A percentile compares a stretch with the other conserved stretches of the same genome.
Conservation (phyloP, 2,113 vertebrate species). For the Eulemur macaco region DNA sequence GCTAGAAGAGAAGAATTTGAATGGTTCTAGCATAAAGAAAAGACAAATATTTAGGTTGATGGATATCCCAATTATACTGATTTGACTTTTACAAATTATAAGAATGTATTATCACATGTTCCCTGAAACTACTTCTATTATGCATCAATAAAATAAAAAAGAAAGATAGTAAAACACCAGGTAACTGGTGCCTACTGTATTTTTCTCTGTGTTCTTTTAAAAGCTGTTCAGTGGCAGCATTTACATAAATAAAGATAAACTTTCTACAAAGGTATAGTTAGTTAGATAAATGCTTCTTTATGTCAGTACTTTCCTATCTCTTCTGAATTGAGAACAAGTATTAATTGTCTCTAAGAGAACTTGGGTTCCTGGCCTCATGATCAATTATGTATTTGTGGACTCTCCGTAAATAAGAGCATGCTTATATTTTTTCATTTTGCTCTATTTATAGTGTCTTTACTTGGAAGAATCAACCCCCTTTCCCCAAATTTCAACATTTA, state of each 20-base stretch:
- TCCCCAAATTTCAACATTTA: background rate
- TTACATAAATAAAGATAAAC: background rate
- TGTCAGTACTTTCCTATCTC: background rate
- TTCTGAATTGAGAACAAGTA: background rate
- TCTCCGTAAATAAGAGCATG: background rate
- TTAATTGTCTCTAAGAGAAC: background rate
- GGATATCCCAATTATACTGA: too few species aligned
- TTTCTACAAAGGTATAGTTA: background rate
- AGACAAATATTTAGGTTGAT: too few species aligned
- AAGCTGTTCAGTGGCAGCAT: background rate
- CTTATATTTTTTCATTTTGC: background rate
- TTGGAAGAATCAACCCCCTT: background rate
- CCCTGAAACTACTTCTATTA: background rate
- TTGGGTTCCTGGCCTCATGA: background rate
- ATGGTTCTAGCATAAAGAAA: too few species aligned
- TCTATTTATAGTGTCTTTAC: background rate
- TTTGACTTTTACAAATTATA: too few species aligned
- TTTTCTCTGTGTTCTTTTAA: background rate
- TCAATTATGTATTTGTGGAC: background rate
- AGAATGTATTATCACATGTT: too few species aligned
- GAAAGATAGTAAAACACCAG: background rate
- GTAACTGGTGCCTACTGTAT: background rate
- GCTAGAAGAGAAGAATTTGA: background rate
- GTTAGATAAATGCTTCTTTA: background rate
- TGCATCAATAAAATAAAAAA: background rate